Evolutionary conservation across 2,888 invertebrate species (phyloP).

Genomic region (Linyphia triangularis): DNA sequence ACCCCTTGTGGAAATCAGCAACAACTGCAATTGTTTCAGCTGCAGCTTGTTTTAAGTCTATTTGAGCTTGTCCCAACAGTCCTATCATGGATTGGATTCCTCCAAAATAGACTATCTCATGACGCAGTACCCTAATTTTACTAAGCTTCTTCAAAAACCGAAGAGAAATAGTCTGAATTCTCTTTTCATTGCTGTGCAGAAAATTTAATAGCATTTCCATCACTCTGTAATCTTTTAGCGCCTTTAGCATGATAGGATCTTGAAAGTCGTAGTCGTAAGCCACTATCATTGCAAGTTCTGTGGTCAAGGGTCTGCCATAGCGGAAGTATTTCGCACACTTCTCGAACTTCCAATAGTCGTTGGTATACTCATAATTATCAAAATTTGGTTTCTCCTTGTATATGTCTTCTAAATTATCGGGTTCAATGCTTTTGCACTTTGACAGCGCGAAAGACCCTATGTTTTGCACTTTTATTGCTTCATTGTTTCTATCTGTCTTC

Average conservation of each 20-base stretch:
- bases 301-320: conserved; percentile 43
- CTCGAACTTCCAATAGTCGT: conserved; percentile 59
- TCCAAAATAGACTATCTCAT: conserved; percentile 53
- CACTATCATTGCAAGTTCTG: conserved; percentile 18
- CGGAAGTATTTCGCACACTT: conserved; percentile 52
- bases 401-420: conserved; percentile 54
- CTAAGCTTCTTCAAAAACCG: conserved; percentile 39
- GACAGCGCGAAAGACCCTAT: background rate
- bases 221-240: conserved; percentile 26
- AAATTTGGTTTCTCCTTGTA: conserved; percentile 37
- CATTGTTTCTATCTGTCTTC: too few species aligned
- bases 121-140: conserved; percentile 28
- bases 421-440: conserved; percentile 56
- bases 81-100: conserved; percentile 44
- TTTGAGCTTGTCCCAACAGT: conserved; percentile 38
- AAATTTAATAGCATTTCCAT: conserved; percentile 51
- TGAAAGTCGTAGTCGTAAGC: conserved; percentile 56
- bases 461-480: background rate
- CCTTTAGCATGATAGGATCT: conserved; percentile 64
- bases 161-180: conserved; percentile 47
- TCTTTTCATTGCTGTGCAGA: conserved; percentile 42
- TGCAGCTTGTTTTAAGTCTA: conserved; percentile 43
- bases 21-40: conserved; percentile 43
- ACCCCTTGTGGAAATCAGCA: conserved; percentile 59
- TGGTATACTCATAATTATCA: conserved; percentile 33